Conservation (phyloP, 2,888 invertebrate species). For the Zaprionus bogoriensis region DNA sequence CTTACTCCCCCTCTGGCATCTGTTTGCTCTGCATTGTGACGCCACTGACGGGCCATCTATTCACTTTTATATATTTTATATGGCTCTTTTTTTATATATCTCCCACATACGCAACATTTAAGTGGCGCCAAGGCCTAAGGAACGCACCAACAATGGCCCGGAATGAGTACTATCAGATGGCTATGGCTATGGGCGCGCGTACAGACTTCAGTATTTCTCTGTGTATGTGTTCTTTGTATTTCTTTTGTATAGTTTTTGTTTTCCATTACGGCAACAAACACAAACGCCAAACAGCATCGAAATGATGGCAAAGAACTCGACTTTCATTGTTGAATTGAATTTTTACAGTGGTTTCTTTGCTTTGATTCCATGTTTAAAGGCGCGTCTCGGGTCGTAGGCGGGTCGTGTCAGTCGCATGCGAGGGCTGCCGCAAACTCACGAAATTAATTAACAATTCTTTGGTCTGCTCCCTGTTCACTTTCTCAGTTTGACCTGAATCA, state of each 20-base stretch:
- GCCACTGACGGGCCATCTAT: conserved; percentile 33
- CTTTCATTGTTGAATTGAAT: conserved; percentile 37
- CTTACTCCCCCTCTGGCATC: neutral
- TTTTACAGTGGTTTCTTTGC: conserved; percentile 29
- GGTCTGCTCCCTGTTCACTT: conserved; percentile 6
- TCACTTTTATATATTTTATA: conserved; percentile 57
- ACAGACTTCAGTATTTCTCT: conserved; percentile 11
- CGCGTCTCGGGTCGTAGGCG: conserved; percentile 1
- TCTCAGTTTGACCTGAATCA: conserved; percentile 56
- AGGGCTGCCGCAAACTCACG: conserved; percentile 22
- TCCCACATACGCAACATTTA: conserved; percentile 66
- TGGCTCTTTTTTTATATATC: conserved; percentile 50
- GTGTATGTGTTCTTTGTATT: conserved; percentile 36
- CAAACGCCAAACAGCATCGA: conserved; percentile 2
- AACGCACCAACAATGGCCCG: conserved; percentile 31
- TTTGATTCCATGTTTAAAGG: conserved; percentile 32
- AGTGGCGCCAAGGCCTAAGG: conserved; percentile 63
- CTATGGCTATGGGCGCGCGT: conserved; percentile 10
- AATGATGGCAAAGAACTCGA: conserved; percentile 16
- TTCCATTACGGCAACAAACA: conserved; percentile 35
- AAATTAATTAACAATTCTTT: conserved; percentile 62
- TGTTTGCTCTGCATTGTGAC: neutral
- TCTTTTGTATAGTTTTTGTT: conserved; percentile 34
- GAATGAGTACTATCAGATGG: conserved; percentile 58
- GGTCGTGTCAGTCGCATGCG: conserved; percentile 19